These are phyloP conservation scores for Neogobius melanostomus DNA, from an alignment of 2,113 vertebrate species.

Conservation along the genomic window DNA sequence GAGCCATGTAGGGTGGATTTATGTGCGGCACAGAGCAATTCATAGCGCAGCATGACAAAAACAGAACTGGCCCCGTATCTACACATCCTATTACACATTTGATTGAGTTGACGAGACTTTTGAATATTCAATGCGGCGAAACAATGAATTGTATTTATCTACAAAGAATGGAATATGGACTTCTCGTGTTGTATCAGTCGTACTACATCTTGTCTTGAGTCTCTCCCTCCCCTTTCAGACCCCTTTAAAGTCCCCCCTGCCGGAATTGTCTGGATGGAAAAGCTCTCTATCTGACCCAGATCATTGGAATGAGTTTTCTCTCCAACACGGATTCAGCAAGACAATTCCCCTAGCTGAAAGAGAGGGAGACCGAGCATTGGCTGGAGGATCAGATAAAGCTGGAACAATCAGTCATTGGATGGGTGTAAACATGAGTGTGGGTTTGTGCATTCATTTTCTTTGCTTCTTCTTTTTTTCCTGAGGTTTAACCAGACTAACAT, in stretches of 20 bases:
- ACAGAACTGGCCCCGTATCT: slow-evolving; percentile 39
- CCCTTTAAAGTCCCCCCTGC: slow-evolving; percentile 54
- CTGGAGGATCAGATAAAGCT: slow-evolving; percentile 72
- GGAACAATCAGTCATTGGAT: slow-evolving; percentile 67
- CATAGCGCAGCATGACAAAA: slow-evolving; percentile 48
- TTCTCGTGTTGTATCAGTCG: slow-evolving; percentile 44
- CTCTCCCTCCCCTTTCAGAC: not conserved
- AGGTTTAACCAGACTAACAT: slow-evolving; percentile 17
- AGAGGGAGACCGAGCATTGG: slow-evolving; percentile 65
- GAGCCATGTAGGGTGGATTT: slow-evolving; percentile 60
- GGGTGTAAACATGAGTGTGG: slow-evolving; percentile 42
- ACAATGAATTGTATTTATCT: slow-evolving; percentile 24
- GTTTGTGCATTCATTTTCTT: slow-evolving; percentile 7
- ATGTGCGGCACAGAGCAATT: slow-evolving; percentile 49
- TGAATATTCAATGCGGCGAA: slow-evolving; percentile 46
- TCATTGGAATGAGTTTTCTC: slow-evolving; percentile 73
- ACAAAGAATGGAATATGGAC: slow-evolving; percentile 40
- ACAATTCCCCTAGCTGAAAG: slow-evolving; percentile 60
- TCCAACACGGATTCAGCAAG: slow-evolving; percentile 46
- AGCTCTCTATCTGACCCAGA: slow-evolving; percentile 64
- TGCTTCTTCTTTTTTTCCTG: not conserved
- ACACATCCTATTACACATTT: slow-evolving; percentile 44
- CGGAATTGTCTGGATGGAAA: slow-evolving; percentile 48
- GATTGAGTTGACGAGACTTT: slow-evolving; percentile 46
- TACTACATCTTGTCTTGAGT: slow-evolving; percentile 46